Evolutionary conservation across 2,888 invertebrate genomes (phyloP), one percentile per base, ranked within the genome.

Genomic region (Ceriagrion tenellum): DNA sequence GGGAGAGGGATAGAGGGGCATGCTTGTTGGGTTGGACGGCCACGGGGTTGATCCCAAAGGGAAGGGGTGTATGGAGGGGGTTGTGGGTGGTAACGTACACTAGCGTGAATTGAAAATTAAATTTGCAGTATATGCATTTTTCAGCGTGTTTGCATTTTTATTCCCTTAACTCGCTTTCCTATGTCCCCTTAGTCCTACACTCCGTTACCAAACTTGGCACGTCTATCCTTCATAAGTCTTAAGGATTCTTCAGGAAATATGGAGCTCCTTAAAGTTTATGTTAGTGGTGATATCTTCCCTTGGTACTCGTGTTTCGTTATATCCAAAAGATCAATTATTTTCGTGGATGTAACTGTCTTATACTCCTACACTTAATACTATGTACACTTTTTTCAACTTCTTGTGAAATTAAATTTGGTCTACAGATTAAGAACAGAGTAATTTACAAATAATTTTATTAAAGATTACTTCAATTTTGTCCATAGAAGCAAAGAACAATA

Each of bases 91-190:
- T 89, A 89, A 89, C 89, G 26, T 13, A 89, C 81, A 18, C 16
- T 55, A 89, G 55, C 47, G 89, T 89, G 89, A 89, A 81, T 18
- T 12, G 89, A 55, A 89, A 89, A 89, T 89, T 89, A 89, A 89
- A 89, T 89, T 89, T 89, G 55, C 16, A 89, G 55, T 26, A 26
- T 89, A 55, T 89, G 55, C 47, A 89, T 55, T 89, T 89, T 89
- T 89, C 89, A 89, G 20, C 89, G n/a, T 55, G 89, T 89, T 89
- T 89, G 89, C 89, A 89, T 89, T 89, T 89, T 89, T 55, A 89
- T 55, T 55, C 55, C 55, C 26, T 89, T n/a, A 26, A 26, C 47
- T 89, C 89, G 20, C 26, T 55, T n/a, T 55, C 89, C 89, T 55
- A 40, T 88, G 40, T 35, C 47, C 47, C 55, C 18, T 23, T 18